A percentile compares a stretch with the other conserved stretches of the same genome.
Conservation (phyloP, 2,113 vertebrate genomes). For the Megaceryle maxima region DNA sequence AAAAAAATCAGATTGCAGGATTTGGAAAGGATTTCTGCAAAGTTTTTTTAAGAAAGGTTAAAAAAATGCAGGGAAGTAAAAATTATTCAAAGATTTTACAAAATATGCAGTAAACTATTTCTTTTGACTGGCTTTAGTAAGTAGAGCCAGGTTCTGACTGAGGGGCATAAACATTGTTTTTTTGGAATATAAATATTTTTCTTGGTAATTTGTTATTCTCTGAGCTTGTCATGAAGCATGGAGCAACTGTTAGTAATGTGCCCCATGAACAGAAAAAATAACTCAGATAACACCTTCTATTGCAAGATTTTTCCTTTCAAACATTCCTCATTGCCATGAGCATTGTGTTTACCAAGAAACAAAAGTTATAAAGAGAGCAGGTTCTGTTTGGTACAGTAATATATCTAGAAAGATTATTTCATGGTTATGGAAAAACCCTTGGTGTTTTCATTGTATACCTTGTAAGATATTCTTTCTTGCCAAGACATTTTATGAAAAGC, state of each 20-base stretch:
- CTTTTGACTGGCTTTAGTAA: background rate
- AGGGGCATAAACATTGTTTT: background rate
- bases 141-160: background rate
- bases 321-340: background rate
- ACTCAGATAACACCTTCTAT: background rate
- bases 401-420: background rate
- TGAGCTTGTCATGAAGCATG: background rate
- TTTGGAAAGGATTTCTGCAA: background rate
- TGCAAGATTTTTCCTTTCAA: background rate
- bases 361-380: background rate
- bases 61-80: background rate
- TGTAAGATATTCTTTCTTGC: background rate
- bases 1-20: background rate
- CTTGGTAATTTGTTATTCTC: background rate
- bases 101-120: background rate
- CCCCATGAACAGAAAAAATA: background rate
- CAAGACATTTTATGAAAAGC: background rate
- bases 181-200: background rate
- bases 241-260: background rate
- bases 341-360: background rate
- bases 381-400: background rate
- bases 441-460: background rate
- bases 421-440: background rate
- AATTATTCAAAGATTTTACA: background rate
- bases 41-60: background rate